These are phyloP conservation scores for Morus bassanus DNA, from an alignment of 2,797 vertebrate genomes.

Conservation along the genomic window DNA sequence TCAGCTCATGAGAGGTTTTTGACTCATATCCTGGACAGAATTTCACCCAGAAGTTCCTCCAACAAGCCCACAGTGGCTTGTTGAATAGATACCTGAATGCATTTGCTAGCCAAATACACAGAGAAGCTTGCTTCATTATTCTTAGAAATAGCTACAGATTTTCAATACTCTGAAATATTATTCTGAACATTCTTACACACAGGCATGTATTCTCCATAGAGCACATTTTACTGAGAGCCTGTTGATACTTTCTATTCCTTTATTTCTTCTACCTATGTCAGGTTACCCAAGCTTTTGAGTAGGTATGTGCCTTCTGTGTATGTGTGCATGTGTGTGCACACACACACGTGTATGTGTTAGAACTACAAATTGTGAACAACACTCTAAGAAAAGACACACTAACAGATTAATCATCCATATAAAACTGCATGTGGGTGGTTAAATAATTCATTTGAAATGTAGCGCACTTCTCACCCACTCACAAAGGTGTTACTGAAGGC, in stretches of 20 bases:
- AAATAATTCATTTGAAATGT: conserved; percentile 50
- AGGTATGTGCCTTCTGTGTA: neutral
- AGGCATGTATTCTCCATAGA: neutral
- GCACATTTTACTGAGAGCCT: neutral
- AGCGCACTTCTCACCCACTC: conserved; percentile 32
- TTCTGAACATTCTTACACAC: neutral
- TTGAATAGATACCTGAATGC: neutral
- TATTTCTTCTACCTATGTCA: neutral
- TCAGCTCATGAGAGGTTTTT: neutral
- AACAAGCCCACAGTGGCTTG: neutral
- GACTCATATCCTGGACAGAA: neutral
- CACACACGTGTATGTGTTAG: neutral
- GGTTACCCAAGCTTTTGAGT: neutral
- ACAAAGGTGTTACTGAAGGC: conserved; percentile 26
- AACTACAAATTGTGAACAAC: neutral
- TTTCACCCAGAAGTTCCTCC: neutral
- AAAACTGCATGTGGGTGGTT: neutral
- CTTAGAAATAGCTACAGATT: neutral
- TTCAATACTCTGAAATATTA: neutral
- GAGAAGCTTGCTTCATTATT: neutral
- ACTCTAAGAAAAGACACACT: neutral
- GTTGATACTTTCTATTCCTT: neutral
- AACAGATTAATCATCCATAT: neutral
- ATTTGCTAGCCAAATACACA: neutral
- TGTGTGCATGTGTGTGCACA: no score